Conservation (phyloP, 2,888 invertebrate genomes). For the Philaethria dido region DNA sequence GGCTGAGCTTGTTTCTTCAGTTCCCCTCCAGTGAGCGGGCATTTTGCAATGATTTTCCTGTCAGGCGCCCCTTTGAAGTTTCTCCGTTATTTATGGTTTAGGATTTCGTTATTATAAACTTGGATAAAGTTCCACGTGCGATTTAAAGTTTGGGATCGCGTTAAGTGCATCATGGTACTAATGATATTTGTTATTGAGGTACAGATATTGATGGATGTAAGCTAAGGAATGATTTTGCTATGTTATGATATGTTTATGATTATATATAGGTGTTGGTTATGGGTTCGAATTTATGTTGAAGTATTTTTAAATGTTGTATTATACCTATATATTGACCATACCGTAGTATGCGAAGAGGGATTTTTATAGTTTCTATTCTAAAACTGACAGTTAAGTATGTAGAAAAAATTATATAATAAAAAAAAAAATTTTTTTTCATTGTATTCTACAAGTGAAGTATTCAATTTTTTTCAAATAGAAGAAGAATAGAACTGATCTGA, state of each 20-base stretch:
- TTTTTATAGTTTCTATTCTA: too few species aligned
- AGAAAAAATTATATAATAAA: too few species aligned
- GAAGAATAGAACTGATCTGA: too few species aligned
- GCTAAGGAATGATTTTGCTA: background rate
- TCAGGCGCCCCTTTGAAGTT: slow-evolving; percentile 49
- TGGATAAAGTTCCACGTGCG: slow-evolving; percentile 41
- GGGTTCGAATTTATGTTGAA: too few species aligned
- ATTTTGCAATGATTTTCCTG: slow-evolving; percentile 45
- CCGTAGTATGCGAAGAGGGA: too few species aligned
- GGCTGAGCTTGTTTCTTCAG: slow-evolving; percentile 21
- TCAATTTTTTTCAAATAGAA: too few species aligned
- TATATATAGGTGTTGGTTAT: too few species aligned
- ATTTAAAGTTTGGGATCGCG: slow-evolving; percentile 33
- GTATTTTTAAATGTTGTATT: too few species aligned
- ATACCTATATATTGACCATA: too few species aligned
- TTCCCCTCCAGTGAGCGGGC: slow-evolving; percentile 38
- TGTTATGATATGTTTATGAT: background rate
- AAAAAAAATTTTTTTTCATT: too few species aligned
- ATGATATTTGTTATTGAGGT: slow-evolving; percentile 39
- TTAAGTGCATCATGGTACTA: slow-evolving; percentile 39
- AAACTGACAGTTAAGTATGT: too few species aligned
- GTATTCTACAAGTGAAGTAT: too few species aligned
- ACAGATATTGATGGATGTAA: slow-evolving; percentile 11
- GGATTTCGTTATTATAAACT: slow-evolving; percentile 53
- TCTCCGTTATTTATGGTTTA: slow-evolving; percentile 54